A percentile compares a stretch with the other conserved stretches of the same genome.
Evolutionary conservation across 1,140 invertebrate genomes (phyloP).

Genomic region (Dendrolimus kikuchii): DNA sequence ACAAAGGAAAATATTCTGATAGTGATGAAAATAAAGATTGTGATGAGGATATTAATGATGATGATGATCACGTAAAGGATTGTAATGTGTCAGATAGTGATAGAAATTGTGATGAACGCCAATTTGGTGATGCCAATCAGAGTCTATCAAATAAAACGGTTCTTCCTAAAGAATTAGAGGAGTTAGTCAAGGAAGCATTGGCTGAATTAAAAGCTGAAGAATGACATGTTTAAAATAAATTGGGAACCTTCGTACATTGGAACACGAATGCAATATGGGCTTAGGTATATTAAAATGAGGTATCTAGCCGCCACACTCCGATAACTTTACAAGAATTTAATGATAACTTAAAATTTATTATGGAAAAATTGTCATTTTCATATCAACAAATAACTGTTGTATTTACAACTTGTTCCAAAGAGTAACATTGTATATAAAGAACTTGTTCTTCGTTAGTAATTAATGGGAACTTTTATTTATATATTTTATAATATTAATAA

Average conservation of each 20-base stretch:
- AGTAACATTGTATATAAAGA: too few relatives aligned
- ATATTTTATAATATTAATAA: too few relatives aligned
- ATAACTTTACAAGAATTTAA: too few relatives aligned
- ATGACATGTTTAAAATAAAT: conserved; percentile 7
- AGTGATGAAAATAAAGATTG: conserved; percentile 33
- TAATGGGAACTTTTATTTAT: too few relatives aligned
- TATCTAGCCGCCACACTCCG: too few relatives aligned
- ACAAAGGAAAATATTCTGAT: conserved; percentile 33
- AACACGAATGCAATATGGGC: too few relatives aligned
- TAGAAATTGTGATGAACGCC: conserved; percentile 19
- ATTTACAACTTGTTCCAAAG: too few relatives aligned
- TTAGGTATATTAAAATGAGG: too few relatives aligned
- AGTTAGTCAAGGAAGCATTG: conserved; percentile 62
- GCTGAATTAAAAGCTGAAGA: conserved; percentile 48
- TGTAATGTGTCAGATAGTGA: conserved; percentile 15
- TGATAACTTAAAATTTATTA: too few relatives aligned
- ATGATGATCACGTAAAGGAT: conserved; percentile 1
- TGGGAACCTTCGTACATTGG: neutral
- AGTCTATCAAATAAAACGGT: conserved; percentile 34
- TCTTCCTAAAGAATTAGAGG: conserved; percentile 56
- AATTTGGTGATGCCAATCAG: conserved; percentile 20
- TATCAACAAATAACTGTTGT: too few relatives aligned
- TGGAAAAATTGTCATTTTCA: too few relatives aligned
- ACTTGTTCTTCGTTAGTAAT: too few relatives aligned
- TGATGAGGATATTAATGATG: conserved; percentile 13